Percentiles rank a stretch among this genome's conserved stretches.
phyloP scores from a whole-genome alignment of 92 coral and sea anemone species.

The Diadumene lineata region DNA sequence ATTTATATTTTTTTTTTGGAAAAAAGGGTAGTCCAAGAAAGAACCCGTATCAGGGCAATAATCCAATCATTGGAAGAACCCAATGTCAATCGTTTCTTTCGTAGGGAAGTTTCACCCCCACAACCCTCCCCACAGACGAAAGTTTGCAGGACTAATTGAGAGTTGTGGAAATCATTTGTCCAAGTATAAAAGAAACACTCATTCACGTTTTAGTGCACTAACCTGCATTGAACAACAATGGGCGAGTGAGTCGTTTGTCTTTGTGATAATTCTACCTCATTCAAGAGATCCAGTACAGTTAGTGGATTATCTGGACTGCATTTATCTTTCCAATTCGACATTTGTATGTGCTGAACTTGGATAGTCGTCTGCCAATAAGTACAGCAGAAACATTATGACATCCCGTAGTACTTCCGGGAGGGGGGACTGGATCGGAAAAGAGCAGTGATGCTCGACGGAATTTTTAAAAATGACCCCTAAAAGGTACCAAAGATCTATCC shows the following conservation, averaged over 20 bases:
- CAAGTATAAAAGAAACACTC: not conserved
- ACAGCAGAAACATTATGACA: too few relatives aligned
- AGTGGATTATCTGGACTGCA: constrained; percentile 48
- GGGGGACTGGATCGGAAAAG: not conserved
- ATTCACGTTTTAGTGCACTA: not conserved
- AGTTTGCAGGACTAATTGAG: too few relatives aligned
- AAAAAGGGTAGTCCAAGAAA: too few relatives aligned
- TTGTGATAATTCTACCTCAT: constrained; percentile 56
- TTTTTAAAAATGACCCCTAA: too few relatives aligned
- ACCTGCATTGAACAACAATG: constrained; percentile 81
- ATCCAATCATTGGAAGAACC: too few relatives aligned
- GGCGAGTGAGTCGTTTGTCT: constrained; percentile 47
- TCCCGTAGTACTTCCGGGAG: too few relatives aligned
- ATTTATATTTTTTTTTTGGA: not conserved
- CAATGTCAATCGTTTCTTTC: too few relatives aligned
- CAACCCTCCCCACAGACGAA: too few relatives aligned
- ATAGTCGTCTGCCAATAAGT: not conserved
- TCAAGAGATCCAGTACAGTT: constrained; percentile 46
- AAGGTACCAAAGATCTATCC: too few relatives aligned
- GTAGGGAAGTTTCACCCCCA: too few relatives aligned
- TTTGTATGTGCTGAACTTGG: constrained; percentile 57
- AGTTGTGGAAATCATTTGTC: not conserved
- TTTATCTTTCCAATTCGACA: constrained; percentile 54
- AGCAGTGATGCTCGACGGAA: not conserved
- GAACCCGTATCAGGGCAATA: not conserved